Evolutionary conservation across 30 jellyfish, hydroid and myxozoan species (phyloP).

Genomic region (Sanderia malayensis): DNA sequence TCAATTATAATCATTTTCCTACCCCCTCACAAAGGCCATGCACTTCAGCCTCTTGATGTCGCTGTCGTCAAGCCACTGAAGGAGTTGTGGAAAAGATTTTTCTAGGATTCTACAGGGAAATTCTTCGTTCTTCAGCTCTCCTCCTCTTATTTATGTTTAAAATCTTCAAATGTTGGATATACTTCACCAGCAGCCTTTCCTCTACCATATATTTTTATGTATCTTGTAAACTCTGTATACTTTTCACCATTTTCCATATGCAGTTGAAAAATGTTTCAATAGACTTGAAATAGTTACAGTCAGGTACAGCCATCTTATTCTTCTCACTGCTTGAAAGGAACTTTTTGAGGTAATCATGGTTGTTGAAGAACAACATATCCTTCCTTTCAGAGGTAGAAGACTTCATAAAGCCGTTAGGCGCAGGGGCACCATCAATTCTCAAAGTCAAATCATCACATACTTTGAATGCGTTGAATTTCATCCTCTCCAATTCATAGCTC

Average conservation of each 20-base stretch:
- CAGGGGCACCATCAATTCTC: constrained; percentile 30
- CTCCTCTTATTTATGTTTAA: constrained; percentile 10
- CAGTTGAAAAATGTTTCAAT: background rate
- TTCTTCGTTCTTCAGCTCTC: constrained; percentile 41
- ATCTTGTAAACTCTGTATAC: background rate
- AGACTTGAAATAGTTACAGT: constrained; percentile 4
- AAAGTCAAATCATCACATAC: constrained; percentile 28
- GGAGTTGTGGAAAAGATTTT: constrained; percentile 39
- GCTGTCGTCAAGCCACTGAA: constrained; percentile 32
- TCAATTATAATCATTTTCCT: constrained; percentile 18
- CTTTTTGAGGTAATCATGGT: background rate
- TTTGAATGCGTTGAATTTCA: constrained; percentile 25
- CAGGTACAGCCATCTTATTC: constrained; percentile 10
- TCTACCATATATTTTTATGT: constrained; percentile 2
- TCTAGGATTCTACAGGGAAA: constrained; percentile 24
- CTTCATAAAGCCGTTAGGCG: constrained; percentile 23
- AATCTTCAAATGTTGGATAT: background rate
- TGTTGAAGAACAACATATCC: constrained; percentile 10
- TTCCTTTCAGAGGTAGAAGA: constrained; percentile 7
- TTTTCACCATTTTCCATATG: constrained; percentile 18
- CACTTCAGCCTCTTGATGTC: constrained; percentile 47
- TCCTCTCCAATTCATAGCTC: constrained; percentile 10
- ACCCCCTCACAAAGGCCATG: constrained; percentile 54
- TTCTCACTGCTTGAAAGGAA: background rate
- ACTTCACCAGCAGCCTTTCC: constrained; percentile 5